These are phyloP conservation scores for Geopemphigus sp. DNA, from an alignment of 1,140 invertebrate species.

Conservation along the genomic window DNA sequence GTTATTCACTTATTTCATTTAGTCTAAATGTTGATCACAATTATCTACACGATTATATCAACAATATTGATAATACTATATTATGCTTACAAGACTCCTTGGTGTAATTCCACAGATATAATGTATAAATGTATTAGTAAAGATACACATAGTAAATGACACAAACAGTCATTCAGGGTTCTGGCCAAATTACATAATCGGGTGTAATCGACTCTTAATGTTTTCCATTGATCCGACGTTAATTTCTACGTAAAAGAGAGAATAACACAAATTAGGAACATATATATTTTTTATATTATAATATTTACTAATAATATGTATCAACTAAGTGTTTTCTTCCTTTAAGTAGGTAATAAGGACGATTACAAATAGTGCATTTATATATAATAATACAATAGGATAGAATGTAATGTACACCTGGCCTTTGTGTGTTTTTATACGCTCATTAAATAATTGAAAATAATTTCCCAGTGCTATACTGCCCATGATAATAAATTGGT, in stretches of 20 bases:
- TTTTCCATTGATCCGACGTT: slow-evolving; percentile 49
- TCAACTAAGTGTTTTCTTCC: too few species aligned
- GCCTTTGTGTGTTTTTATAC: slow-evolving; percentile 23
- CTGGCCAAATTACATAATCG: slow-evolving; percentile 46
- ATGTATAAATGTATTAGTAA: slow-evolving; percentile 50
- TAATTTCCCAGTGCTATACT: slow-evolving; percentile 50
- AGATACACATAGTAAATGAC: slow-evolving; percentile 50
- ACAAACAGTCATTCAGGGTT: slow-evolving; percentile 48
- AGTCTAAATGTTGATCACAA: too few species aligned
- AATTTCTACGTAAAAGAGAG: slow-evolving; percentile 34
- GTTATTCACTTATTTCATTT: too few species aligned
- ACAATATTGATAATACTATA: background rate
- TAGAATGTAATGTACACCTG: slow-evolving; percentile 27
- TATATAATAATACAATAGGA: too few species aligned
- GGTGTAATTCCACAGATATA: slow-evolving; percentile 49
- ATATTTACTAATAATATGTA: background rate
- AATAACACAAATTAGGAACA: background rate
- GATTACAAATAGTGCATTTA: too few species aligned
- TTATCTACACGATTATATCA: too few species aligned
- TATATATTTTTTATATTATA: background rate
- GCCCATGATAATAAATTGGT: slow-evolving; percentile 50
- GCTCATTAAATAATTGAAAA: slow-evolving; percentile 47
- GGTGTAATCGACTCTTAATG: slow-evolving; percentile 48
- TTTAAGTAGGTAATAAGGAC: too few species aligned
- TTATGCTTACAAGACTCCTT: slow-evolving; percentile 47